Conservation (phyloP, 1,140 invertebrate species). For the Heliothis subflexa region DNA sequence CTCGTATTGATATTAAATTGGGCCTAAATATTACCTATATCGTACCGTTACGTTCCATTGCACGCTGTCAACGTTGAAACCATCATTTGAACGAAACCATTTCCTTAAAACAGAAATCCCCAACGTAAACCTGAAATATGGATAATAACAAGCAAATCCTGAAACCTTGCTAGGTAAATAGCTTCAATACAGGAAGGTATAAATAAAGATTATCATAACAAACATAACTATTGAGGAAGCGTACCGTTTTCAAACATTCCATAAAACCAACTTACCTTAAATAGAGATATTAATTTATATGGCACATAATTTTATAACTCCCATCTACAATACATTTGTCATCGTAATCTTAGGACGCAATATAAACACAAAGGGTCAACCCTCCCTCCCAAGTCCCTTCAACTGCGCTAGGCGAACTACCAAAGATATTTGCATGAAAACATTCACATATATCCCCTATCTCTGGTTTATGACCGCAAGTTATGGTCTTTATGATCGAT, state of each 20-base stretch:
- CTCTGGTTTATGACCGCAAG: constrained; percentile 68
- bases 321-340: constrained; percentile 6
- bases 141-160: no score
- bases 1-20: no score
- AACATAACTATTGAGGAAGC: constrained; percentile 1
- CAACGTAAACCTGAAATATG: no score
- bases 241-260: constrained; percentile 3
- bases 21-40: no score
- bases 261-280: constrained; percentile 1
- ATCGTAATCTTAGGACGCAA: constrained; percentile 10
- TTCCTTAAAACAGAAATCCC: neutral
- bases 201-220: constrained; percentile 7
- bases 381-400: no score
- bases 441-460: constrained; percentile 55
- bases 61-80: no score
- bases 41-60: no score
- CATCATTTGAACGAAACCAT: neutral
- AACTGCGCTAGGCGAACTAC: constrained; percentile 1
- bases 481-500: constrained; percentile 81
- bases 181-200: neutral
- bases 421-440: constrained; percentile 52
- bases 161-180: neutral
- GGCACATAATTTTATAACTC: neutral
- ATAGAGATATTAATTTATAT: constrained; percentile 16
- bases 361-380: constrained; percentile 31